These are phyloP conservation scores for Hydrozoanthus tunicans DNA, from an alignment of 64 coral and sea anemone genomes.

Conservation along the genomic window DNA sequence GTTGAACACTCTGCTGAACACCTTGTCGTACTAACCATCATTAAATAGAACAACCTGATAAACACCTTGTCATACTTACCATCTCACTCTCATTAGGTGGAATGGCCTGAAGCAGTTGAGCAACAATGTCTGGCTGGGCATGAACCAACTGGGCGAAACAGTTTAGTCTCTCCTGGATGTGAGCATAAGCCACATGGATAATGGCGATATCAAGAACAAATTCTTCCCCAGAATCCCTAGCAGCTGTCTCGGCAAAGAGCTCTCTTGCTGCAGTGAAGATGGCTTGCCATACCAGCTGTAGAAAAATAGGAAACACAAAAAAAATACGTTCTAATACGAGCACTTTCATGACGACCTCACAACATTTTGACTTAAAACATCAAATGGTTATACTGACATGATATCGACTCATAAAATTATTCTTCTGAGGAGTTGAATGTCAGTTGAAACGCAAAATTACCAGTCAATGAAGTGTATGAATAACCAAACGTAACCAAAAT, in stretches of 20 bases:
- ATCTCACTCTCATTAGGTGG: slow-evolving; percentile 23
- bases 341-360: too few relatives aligned
- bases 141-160: slow-evolving; percentile 21
- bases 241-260: not conserved
- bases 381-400: not conserved
- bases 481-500: too few relatives aligned
- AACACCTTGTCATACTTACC: not conserved
- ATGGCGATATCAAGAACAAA: not conserved
- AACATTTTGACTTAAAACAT: not conserved
- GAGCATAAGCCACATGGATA: slow-evolving; percentile 8
- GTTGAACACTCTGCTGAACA: too few relatives aligned
- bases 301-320: not conserved
- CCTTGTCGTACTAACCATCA: not conserved
- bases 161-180: slow-evolving; percentile 29
- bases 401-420: too few relatives aligned
- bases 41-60: too few relatives aligned
- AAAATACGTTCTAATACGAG: not conserved
- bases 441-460: too few relatives aligned
- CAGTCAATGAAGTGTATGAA: too few relatives aligned
- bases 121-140: slow-evolving; percentile 11
- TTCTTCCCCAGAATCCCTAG: slow-evolving; percentile 4
- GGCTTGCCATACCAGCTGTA: slow-evolving; percentile 9
- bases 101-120: not conserved
- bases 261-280: slow-evolving; percentile 25
- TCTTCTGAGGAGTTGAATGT: too few relatives aligned